Base-by-base conservation (phyloP, 1,140 invertebrate species). In the Pseudomyrmex cubaensis region DNA sequence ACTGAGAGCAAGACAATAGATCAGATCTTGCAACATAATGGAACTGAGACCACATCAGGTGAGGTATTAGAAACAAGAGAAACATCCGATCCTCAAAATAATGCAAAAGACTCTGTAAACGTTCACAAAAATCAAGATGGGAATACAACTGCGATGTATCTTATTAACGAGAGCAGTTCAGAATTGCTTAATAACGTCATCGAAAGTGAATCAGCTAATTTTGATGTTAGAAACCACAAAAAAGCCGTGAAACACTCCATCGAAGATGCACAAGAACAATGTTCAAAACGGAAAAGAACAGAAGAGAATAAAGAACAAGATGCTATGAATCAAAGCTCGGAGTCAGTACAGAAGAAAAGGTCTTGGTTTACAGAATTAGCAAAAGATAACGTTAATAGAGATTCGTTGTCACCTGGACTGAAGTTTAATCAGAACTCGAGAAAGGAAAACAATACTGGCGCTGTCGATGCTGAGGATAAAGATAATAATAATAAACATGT, bases 401-500 rank as follows among this genome's bases (percentile, higher is more conserved):
- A 22, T n/a, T 20, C 13, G 15, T 8, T 50, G n/a, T 48, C 13
- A 12, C 54, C 64, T 64, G 20, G 59, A 52, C 10, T 57, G 1
- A 35, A 54, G 62, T 46, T 44, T 66, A 2, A 54, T 50, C 17
- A 57, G 50, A 12, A 62, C 13, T 13, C 2, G 1, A 25, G n/a
- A 17, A 5, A 74, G 15, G 54, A 74, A 56, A 22, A 35, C 35
- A 35, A 50, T 52, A 52, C 3, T 69, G n/a, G n/a, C 22, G 10
- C 10, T n/a, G 57, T 15, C 20, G 52, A 48, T 62, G 69, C 17
- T 59, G 76, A 25, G 20, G 25, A 59, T 35, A 85, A 35, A 17
- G 52, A 86, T 67, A 4, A 87, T 2, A 84, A 83, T 17, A 69
- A 72, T 17, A 87, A 69, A 0, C 91, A 92, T 84, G 80, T 93